Base-by-base conservation (phyloP, 1,140 invertebrate species). In the Scaptodrosophila lebanonensis region DNA sequence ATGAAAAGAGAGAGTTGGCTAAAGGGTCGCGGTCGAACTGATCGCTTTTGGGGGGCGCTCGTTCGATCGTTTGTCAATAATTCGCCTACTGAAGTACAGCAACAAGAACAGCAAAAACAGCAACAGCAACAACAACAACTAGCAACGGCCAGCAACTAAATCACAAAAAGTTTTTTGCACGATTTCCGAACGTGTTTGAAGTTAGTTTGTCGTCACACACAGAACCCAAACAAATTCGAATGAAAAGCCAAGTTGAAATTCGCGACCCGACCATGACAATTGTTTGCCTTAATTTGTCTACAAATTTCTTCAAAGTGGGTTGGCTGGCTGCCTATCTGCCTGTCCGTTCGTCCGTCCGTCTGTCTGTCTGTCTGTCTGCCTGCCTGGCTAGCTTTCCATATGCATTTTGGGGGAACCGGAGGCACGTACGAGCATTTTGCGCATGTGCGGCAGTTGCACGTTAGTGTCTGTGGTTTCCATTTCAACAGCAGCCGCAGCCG, bases 251-350 rank as follows among this genome's bases (percentile, higher is more conserved):
- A 16, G 12, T n/a, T n/a, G 8, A 13, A 44, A 11, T 12, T 8
- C 45, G 49, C 52, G 47, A 48, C 45, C 48, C 30, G 62, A 49
- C 42, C 51, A 53, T 57, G 52, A 66, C 56, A 61, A 65, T 73
- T 68, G 64, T 68, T 66, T 82, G 73, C 68, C 73, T 79, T 79
- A 79, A 79, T 79, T 79, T 79, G 73, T 79, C 65, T 64, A 79
- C 73, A 73, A 79, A 79, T 79, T 82, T 79, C 60, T 59, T 68
- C 58, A 51, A 42, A 18, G 38, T 38, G 49, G 7, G 8, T 43
- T 13, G 22, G 58, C 33, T 32, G 62, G 65, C 43, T 62, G 45
- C 27, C n/a, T n/a, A n/a, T n/a, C n/a, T n/a, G n/a, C n/a, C n/a
- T n/a, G n/a, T n/a, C n/a, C n/a, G n/a, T n/a, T n/a, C n/a, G n/a